These are phyloP conservation scores for Orestias chungarensis DNA, from an alignment of 2,797 vertebrate genomes.

Conservation along the genomic window DNA sequence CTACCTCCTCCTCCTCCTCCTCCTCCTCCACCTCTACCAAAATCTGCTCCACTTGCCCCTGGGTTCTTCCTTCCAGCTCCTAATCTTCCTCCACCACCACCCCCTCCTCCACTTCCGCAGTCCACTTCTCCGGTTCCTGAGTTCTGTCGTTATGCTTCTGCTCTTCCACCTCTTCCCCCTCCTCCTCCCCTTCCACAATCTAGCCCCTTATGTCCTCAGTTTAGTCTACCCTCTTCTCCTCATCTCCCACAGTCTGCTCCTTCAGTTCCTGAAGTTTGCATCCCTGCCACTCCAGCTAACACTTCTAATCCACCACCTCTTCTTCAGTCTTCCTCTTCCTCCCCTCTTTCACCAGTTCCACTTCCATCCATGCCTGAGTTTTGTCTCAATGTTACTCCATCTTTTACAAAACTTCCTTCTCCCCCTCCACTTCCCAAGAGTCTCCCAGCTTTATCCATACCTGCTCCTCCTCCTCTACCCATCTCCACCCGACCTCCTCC, in stretches of 20 bases:
- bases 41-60: neutral
- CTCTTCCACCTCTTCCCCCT: neutral
- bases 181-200: conserved; percentile 41
- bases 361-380: conserved; percentile 59
- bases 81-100: neutral
- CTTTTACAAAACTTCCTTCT: conserved; percentile 4
- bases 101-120: conserved; percentile 29
- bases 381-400: conserved; percentile 23
- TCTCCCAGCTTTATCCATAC: conserved; percentile 1
- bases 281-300: neutral
- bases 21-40: conserved; percentile 37
- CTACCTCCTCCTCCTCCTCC: conserved; percentile 38
- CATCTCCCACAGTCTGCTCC: conserved; percentile 52
- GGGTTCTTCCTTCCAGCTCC: neutral
- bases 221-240: conserved; percentile 51
- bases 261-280: conserved; percentile 69
- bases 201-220: conserved; percentile 58
- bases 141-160: neutral
- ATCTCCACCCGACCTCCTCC: conserved; percentile 41
- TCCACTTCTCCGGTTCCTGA: neutral
- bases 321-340: neutral
- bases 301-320: neutral
- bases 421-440: conserved; percentile 54
- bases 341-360: conserved; percentile 42
- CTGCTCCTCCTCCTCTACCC: conserved; percentile 31